These are phyloP conservation scores for Onchidella celtica DNA, from an alignment of 2,888 invertebrate genomes.

Conservation along the genomic window DNA sequence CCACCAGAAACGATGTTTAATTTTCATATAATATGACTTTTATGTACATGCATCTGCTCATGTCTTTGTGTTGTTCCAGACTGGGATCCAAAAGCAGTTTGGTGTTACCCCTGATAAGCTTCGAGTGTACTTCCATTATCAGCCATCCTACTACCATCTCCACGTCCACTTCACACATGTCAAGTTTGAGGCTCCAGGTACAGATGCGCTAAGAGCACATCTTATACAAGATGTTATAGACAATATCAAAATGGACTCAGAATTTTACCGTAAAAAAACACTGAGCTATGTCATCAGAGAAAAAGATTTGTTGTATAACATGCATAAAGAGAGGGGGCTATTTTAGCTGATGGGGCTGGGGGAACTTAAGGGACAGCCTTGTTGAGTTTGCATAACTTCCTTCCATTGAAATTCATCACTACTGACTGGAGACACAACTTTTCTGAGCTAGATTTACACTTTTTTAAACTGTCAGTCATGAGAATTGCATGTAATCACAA, in stretches of 20 bases:
- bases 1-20: no score
- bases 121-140: constrained; percentile 94
- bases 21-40: no score
- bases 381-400: not conserved
- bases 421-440: no score
- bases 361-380: not conserved
- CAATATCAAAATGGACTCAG: constrained; percentile 90
- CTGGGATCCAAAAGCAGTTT: constrained; percentile 89
- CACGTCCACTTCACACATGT: constrained; percentile 94
- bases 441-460: no score
- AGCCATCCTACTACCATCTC: constrained; percentile 97
- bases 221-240: constrained; percentile 92
- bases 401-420: no score
- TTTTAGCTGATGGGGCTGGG: not conserved
- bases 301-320: constrained; percentile 86
- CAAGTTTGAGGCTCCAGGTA: constrained; percentile 83
- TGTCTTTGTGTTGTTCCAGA: constrained; percentile 80
- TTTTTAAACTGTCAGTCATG: no score
- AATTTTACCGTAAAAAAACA: constrained; percentile 92
- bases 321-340: constrained; percentile 59
- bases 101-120: constrained; percentile 85
- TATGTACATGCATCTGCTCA: no score
- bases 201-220: constrained; percentile 92
- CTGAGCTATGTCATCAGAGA: constrained; percentile 90
- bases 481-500: no score